Conservation (phyloP, 2,113 vertebrate genomes). For the Dendropsophus ebraccatus region DNA sequence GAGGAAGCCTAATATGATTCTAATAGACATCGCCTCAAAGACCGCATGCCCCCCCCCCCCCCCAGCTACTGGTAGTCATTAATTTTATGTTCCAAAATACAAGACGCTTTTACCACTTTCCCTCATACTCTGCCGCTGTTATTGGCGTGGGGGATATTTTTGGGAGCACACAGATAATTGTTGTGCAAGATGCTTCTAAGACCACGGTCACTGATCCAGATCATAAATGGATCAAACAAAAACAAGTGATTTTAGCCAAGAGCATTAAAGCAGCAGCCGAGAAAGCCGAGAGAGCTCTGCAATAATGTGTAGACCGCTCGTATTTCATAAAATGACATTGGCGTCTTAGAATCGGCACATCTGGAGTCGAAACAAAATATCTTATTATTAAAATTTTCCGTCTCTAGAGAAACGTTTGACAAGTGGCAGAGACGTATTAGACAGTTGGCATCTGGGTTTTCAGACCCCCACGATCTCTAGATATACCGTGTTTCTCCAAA, state of each 20-base stretch:
- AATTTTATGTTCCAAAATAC: background rate
- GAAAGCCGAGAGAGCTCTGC: background rate
- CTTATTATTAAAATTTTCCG: background rate
- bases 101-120: too few relatives aligned
- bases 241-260: background rate
- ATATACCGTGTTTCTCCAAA: too few relatives aligned
- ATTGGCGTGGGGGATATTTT: background rate
- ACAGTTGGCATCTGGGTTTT: too few relatives aligned
- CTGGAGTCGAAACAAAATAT: background rate
- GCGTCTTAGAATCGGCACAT: background rate
- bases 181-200: slow-evolving; percentile 21
- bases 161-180: slow-evolving; percentile 16
- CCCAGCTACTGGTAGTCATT: background rate
- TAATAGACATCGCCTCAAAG: background rate
- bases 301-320: background rate
- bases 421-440: too few relatives aligned
- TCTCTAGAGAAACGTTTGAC: too few relatives aligned
- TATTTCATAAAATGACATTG: background rate
- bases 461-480: too few relatives aligned
- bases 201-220: background rate
- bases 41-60: background rate
- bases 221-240: background rate
- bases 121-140: background rate
- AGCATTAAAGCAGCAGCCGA: background rate
- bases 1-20: background rate